Percentiles rank a stretch among this genome's conserved stretches.
Conservation (phyloP, 2,113 vertebrate genomes). For the Crypturellus undulatus region DNA sequence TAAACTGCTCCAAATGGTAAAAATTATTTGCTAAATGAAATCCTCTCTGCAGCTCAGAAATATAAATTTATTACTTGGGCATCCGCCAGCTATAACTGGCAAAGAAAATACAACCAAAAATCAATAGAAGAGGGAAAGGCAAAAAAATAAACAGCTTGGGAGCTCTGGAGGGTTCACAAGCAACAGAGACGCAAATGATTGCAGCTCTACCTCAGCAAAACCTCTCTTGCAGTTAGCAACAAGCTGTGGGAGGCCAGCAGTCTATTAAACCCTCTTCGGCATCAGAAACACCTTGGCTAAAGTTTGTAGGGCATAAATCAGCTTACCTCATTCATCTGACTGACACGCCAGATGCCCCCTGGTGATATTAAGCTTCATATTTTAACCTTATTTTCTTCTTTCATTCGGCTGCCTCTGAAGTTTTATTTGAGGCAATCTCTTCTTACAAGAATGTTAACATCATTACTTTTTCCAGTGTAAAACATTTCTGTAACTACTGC, state of each 20-base stretch:
- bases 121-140: conserved; percentile 39
- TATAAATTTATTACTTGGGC: conserved; percentile 8
- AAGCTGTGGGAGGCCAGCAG: conserved; percentile 58
- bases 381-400: conserved; percentile 70
- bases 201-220: conserved; percentile 42
- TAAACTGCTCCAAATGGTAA: conserved; percentile 50
- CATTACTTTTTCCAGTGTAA: conserved; percentile 59
- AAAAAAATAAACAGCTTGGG: conserved; percentile 26
- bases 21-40: conserved; percentile 55
- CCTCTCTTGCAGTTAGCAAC: conserved; percentile 10
- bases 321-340: conserved; percentile 63
- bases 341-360: conserved; percentile 68
- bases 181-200: not conserved
- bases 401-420: conserved; percentile 65
- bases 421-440: conserved; percentile 72
- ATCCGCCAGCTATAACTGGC: not conserved
- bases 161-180: not conserved
- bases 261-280: conserved; percentile 40
- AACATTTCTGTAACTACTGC: conserved; percentile 41
- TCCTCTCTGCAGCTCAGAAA: conserved; percentile 43
- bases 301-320: conserved; percentile 69
- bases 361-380: conserved; percentile 65
- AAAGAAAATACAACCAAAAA: conserved; percentile 40
- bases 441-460: conserved; percentile 69
- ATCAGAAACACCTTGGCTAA: conserved; percentile 64